A percentile compares a stretch with the other conserved stretches of the same genome.
Conservation (phyloP, 2,888 invertebrate genomes). For the Hipparchia sbordonii region DNA sequence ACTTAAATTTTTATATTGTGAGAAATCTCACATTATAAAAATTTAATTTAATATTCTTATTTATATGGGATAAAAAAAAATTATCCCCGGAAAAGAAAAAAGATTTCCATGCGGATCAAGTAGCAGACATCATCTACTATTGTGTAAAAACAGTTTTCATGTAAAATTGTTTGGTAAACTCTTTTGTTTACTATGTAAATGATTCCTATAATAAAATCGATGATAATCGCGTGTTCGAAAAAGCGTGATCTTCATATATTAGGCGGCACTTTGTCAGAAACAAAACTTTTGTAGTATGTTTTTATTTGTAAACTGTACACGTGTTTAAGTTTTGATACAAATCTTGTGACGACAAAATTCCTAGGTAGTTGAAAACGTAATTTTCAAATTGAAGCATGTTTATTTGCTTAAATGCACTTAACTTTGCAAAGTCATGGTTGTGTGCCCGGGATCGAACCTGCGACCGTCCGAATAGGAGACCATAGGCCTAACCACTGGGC, state of each 20-base stretch:
- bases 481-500: no score
- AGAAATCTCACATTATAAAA: no score
- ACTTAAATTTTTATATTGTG: no score
- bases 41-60: neutral
- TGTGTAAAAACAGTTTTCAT: neutral
- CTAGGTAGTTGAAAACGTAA: no score
- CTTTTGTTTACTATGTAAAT: slow-evolving; percentile 10
- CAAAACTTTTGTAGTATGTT: neutral
- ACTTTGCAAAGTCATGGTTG: no score
- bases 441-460: no score
- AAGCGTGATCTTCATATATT: neutral
- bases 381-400: no score
- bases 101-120: neutral
- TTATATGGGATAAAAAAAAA: no score
- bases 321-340: no score
- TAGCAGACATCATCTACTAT: neutral
- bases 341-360: no score
- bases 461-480: no score
- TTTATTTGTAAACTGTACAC: neutral
- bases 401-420: no score
- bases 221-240: slow-evolving; percentile 4
- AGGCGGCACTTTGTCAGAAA: neutral
- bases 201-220: slow-evolving; percentile 5
- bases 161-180: neutral
- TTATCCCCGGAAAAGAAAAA: neutral